Base-by-base conservation (phyloP, 2,113 vertebrate genomes). In the Peromyscus californicus region DNA sequence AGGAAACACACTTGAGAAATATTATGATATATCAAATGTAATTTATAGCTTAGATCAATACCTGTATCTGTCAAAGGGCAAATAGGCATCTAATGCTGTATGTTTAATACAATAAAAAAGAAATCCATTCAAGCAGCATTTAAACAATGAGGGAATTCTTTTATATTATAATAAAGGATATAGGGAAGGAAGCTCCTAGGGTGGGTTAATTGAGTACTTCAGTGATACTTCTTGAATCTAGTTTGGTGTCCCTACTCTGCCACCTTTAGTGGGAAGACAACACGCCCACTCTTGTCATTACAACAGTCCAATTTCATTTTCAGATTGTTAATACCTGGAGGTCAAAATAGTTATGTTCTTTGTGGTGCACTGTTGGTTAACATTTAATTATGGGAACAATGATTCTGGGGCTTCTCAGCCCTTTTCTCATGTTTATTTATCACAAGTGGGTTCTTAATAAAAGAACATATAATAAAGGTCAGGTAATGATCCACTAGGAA, bases 101-200 rank as follows among this genome's bases (percentile, higher is more conserved):
- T 65, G 51, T 70, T 94, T 94, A 83, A 79, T 82, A 22, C 76
- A 42, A 69, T 92, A 42, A 75, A 63, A 86, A 76, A 78, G 57
- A 51, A 16, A 83, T 39, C 8, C 45, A 59, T 54, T 54, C 19
- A 48, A 48, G 42, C 36, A 82, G 70, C 3, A 6, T 72, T 70
- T 48, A 69, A 90, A 61, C 5, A 24, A 7, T 39, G 36, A 90
- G 7, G 16, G 57, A 69, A 21, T 78, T 65, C 31, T 95, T 84
- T 91, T 29, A 42, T 75, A 33, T 83, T 76, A 54, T 45, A 69
- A 57, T 76, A 72, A 94, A 65, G 21, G 5, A 1, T 21, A 39
- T 21, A 6, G 10, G 5, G 24, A 57, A n/a, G 83, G 3, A 7
- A 36, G 0, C 2, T 57, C 57, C 36, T 75, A 33, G 39, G 13